Percentiles rank a stretch among this genome's conserved stretches.
Conservation (phyloP, 2,888 invertebrate genomes). For the Dinocampus coccinellae region DNA sequence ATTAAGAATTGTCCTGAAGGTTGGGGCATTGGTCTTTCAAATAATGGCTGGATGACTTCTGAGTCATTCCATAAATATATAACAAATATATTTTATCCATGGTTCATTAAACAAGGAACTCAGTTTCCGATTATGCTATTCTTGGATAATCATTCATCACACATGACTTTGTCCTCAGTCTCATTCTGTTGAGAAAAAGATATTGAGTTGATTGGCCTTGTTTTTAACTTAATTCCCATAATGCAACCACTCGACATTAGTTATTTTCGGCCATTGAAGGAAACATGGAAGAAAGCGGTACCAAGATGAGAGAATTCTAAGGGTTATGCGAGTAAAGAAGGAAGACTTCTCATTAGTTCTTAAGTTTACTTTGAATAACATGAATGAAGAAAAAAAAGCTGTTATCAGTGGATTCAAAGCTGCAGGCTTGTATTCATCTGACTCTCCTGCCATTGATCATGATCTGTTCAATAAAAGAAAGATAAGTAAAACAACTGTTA, state of each 20-base stretch:
- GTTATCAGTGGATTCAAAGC: slow-evolving; percentile 28
- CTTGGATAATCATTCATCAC: slow-evolving; percentile 23
- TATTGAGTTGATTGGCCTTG: slow-evolving; percentile 21
- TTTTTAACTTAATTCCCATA: slow-evolving; percentile 21
- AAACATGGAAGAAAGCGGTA: slow-evolving; percentile 27
- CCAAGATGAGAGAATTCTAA: slow-evolving; percentile 30
- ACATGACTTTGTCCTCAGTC: slow-evolving; percentile 3
- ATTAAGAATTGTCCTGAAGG: slow-evolving; percentile 20
- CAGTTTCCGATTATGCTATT: slow-evolving; percentile 24
- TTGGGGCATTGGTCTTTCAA: slow-evolving; percentile 32
- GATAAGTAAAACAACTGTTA: slow-evolving; percentile 22
- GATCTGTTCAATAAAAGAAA: slow-evolving; percentile 26
- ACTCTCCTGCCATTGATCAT: slow-evolving; percentile 29
- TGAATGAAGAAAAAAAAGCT: slow-evolving; percentile 17
- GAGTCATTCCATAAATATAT: slow-evolving; percentile 35
- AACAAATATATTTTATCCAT: slow-evolving; percentile 22
- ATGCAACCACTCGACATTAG: slow-evolving; percentile 20
- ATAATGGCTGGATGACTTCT: slow-evolving; percentile 33
- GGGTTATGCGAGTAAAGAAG: slow-evolving; percentile 17
- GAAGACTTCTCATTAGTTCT: slow-evolving; percentile 26
- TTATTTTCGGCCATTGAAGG: slow-evolving; percentile 33
- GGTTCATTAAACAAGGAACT: slow-evolving; percentile 9
- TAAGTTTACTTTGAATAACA: slow-evolving; percentile 21
- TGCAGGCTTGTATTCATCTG: slow-evolving; percentile 22
- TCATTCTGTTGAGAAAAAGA: slow-evolving; percentile 15